phyloP scores from a whole-genome alignment of 64 coral and sea anemone species.

The Pocillopora verrucosa region DNA sequence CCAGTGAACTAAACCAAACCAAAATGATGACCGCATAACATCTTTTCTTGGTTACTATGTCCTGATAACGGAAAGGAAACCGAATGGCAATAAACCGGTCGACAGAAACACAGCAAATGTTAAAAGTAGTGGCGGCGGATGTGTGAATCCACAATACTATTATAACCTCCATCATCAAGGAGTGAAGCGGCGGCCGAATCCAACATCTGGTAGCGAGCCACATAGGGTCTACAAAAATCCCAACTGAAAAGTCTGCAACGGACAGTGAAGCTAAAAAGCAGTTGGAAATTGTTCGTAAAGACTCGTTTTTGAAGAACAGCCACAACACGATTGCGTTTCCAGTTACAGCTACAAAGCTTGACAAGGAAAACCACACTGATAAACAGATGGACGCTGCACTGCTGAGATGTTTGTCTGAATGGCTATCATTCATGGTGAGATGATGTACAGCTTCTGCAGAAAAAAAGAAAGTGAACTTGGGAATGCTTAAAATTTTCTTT shows the following conservation, averaged over 20 bases:
- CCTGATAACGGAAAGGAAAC: slow-evolving; percentile 12
- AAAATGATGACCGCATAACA: background rate
- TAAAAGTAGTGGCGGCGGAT: background rate
- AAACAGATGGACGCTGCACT: background rate
- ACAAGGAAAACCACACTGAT: background rate
- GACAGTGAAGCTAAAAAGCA: background rate
- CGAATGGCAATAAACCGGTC: slow-evolving; percentile 16
- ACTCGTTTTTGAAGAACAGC: slow-evolving; percentile 3
- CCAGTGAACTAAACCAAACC: background rate
- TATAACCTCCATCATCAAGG: background rate
- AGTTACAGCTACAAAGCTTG: background rate
- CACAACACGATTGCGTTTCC: slow-evolving; percentile 17
- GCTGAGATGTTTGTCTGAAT: too few relatives aligned
- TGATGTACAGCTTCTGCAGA: too few relatives aligned
- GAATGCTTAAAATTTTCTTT: too few relatives aligned
- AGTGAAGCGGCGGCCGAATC: background rate
- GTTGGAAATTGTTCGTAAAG: slow-evolving; percentile 13
- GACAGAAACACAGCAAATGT: slow-evolving; percentile 4
- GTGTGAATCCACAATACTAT: background rate
- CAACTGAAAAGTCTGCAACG: background rate
- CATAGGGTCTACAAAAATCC: background rate
- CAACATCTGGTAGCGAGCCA: background rate
- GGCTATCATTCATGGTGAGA: too few relatives aligned
- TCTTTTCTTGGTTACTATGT: background rate
- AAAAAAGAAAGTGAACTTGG: too few relatives aligned